These are phyloP conservation scores for Agriopis aurantiaria DNA, from an alignment of 2,888 invertebrate genomes.

Conservation along the genomic window DNA sequence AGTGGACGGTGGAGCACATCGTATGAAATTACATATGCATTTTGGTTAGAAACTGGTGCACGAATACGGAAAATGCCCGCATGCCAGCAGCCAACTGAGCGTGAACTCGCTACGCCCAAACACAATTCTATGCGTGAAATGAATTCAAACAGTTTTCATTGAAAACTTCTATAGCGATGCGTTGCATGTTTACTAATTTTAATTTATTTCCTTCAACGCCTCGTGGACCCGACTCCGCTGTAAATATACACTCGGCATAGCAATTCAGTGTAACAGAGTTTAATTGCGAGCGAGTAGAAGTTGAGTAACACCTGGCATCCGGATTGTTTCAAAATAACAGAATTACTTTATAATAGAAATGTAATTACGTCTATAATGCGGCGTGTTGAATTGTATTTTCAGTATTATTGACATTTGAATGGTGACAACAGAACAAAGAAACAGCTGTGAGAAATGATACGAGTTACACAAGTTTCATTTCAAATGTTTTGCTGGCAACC, in stretches of 20 bases:
- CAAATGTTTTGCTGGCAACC: slow-evolving; percentile 38
- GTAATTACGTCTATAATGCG: slow-evolving; percentile 39
- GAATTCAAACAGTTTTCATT: slow-evolving; percentile 53
- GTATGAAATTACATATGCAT: slow-evolving; percentile 53
- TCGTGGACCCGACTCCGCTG: slow-evolving; percentile 32
- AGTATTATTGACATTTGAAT: slow-evolving; percentile 45
- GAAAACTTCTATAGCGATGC: slow-evolving; percentile 45
- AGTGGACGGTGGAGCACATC: slow-evolving; percentile 44
- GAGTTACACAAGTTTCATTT: slow-evolving; percentile 38
- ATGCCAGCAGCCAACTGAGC: slow-evolving; percentile 61
- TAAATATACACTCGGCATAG: slow-evolving; percentile 36
- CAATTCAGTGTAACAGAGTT: slow-evolving; percentile 44
- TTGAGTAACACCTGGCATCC: slow-evolving; percentile 48
- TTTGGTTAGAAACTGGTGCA: slow-evolving; percentile 60
- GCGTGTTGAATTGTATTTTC: slow-evolving; percentile 37
- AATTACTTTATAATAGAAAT: slow-evolving; percentile 40
- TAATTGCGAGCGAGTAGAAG: slow-evolving; percentile 44
- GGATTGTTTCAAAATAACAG: slow-evolving; percentile 46
- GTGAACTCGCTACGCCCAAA: slow-evolving; percentile 60
- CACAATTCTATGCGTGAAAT: slow-evolving; percentile 56
- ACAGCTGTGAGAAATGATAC: slow-evolving; percentile 34
- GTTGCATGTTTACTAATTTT: slow-evolving; percentile 58
- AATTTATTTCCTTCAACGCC: slow-evolving; percentile 54
- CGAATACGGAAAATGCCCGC: slow-evolving; percentile 69
- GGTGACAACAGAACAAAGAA: slow-evolving; percentile 44